A percentile compares a stretch with the other conserved stretches of the same genome.
These are phyloP conservation scores for Phoxinus dragarum DNA, from an alignment of 2,797 vertebrate species.

Conservation along the genomic window DNA sequence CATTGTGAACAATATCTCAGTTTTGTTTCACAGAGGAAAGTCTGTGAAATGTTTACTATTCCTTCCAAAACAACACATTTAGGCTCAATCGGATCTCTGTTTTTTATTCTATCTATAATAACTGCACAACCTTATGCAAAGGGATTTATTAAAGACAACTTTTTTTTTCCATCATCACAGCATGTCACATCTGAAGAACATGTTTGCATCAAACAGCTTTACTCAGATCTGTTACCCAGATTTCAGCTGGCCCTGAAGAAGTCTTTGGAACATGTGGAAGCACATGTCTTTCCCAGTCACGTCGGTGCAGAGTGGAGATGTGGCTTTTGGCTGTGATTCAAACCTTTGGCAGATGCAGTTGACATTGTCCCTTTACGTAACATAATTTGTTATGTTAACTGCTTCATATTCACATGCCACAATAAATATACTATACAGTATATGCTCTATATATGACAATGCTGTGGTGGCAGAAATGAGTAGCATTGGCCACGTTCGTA, in stretches of 20 bases:
- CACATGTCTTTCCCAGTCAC: background rate
- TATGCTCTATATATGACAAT: background rate
- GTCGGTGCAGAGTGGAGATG: background rate
- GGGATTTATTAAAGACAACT: background rate
- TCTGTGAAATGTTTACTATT: background rate
- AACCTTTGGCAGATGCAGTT: background rate
- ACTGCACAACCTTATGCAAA: background rate
- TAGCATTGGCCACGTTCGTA: background rate
- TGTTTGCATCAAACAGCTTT: slow-evolving; percentile 22
- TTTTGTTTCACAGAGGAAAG: background rate
- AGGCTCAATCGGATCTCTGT: background rate
- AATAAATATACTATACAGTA: background rate
- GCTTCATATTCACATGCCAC: background rate
- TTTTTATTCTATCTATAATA: background rate
- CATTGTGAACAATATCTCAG: background rate
- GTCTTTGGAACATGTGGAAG: slow-evolving; percentile 20
- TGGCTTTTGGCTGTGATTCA: slow-evolving; percentile 15
- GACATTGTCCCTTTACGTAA: background rate
- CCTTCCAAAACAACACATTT: background rate
- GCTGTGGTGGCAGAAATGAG: background rate
- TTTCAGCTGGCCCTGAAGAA: background rate
- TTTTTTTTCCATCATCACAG: background rate
- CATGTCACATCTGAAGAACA: slow-evolving; percentile 22
- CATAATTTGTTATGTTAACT: background rate
- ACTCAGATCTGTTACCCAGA: slow-evolving; percentile 18